Evolutionary conservation across 2,888 invertebrate species (phyloP), one percentile per base, ranked within the genome.

Genomic region (Euphydryas editha): DNA sequence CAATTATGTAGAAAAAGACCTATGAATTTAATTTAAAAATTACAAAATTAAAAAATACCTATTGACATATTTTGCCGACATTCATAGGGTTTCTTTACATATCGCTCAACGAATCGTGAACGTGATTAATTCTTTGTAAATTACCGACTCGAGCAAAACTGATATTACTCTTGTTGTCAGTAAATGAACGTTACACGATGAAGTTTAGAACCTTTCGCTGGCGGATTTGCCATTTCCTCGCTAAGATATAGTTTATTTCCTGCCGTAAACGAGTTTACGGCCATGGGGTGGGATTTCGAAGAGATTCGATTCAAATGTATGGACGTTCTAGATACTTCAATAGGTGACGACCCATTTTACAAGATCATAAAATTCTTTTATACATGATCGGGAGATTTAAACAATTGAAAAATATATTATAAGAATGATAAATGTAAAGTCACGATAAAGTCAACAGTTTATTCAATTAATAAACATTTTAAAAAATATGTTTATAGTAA

Each of bases 221-320:
- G 56, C 70, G 72, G 70, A 68, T 72, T 62, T 47, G 59, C 67
- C 61, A 68, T 72, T 69, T 72, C 67, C 69, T 62, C 51, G 36
- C 59, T 57, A 46, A 62, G 57, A 63, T 69, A 69, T 66, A 69
- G 62, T 63, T 69, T 61, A 72, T 72, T 68, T 70, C 70, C 72
- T 58, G 55, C 51, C 51, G 67, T 59, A 70, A 65, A 69, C 56
- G 47, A 66, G 59, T 62, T 69, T 57, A 68, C 44, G 62, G 58
- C 49, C 55, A 47, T 46, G 18, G 54, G 46, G 58, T 51, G 61
- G 47, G 56, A 57, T 58, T 62, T 61, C 30, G 62, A 59, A 56
- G 21, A 60, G 60, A 68, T 46, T 49, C 65, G 55, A 68, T 68
- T 62, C 54, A 36, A 65, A 61, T 24, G 55, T 39, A 21, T 61